Evolutionary conservation across 2,888 invertebrate genomes (phyloP).

Genomic region (Eledona agricola): DNA sequence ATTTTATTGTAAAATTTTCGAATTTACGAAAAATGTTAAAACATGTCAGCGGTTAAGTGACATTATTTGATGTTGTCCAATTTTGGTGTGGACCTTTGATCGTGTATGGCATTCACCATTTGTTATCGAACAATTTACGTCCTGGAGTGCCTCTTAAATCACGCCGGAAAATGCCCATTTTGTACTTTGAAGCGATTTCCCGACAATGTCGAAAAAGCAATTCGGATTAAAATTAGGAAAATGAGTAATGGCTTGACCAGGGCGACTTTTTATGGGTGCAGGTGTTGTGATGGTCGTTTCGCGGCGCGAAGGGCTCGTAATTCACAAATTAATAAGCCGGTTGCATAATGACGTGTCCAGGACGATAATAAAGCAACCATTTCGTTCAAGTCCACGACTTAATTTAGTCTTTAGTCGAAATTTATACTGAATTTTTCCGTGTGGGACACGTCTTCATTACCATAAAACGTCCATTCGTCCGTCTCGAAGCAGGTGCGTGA

Average conservation of each 20-base stretch:
- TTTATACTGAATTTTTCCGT: conserved; percentile 30
- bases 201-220: too few relatives aligned
- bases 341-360: conserved; percentile 21
- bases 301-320: conserved; percentile 8
- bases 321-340: conserved; percentile 29
- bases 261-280: conserved; percentile 15
- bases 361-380: conserved; percentile 13
- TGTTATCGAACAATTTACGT: too few relatives aligned
- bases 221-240: conserved; percentile 10
- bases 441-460: conserved; percentile 36
- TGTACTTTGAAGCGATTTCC: conserved; percentile 2
- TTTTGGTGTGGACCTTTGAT: too few relatives aligned
- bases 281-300: conserved; percentile 11
- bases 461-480: conserved; percentile 38
- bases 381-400: conserved; percentile 29
- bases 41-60: too few relatives aligned
- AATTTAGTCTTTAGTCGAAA: conserved; percentile 35
- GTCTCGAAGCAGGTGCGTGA: conserved; percentile 34
- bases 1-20: too few relatives aligned
- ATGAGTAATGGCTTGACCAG: conserved; percentile 2
- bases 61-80: too few relatives aligned
- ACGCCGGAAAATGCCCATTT: conserved; percentile 1
- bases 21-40: too few relatives aligned
- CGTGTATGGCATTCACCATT: too few relatives aligned
- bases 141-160: too few relatives aligned